A percentile compares a stretch with the other conserved stretches of the same genome.
phyloP scores from a whole-genome alignment of 2,113 vertebrate genomes.

The Rhynchomys soricoides region DNA sequence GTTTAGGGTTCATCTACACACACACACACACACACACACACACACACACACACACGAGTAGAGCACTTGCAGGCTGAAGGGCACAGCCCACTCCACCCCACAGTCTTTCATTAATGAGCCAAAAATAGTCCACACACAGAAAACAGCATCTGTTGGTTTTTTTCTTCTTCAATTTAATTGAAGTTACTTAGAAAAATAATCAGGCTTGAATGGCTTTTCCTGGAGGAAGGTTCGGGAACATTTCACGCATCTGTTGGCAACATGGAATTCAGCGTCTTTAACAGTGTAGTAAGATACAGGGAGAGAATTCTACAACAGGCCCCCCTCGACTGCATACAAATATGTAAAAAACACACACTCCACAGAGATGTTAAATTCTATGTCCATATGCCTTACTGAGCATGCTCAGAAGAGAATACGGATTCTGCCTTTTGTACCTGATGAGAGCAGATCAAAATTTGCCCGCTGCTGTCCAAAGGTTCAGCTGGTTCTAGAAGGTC shows the following conservation, averaged over 20 bases:
- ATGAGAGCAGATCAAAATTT: slow-evolving; percentile 78
- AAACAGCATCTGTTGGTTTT: slow-evolving; percentile 57
- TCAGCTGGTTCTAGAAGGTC: slow-evolving; percentile 72
- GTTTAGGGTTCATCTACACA: accelerated
- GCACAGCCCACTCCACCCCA: not conserved
- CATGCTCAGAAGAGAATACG: slow-evolving; percentile 85
- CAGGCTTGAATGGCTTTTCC: slow-evolving; percentile 89
- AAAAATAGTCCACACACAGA: slow-evolving; percentile 83
- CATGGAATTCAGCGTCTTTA: slow-evolving; percentile 84
- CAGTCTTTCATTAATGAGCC: slow-evolving; percentile 2
- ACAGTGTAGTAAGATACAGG: slow-evolving; percentile 83
- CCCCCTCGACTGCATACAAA: slow-evolving; percentile 87
- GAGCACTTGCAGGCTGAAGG: not conserved
- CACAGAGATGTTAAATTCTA: slow-evolving; percentile 83
- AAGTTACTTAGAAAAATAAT: slow-evolving; percentile 92
- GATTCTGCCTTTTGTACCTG: slow-evolving; percentile 84
- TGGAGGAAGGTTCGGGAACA: slow-evolving; percentile 86
- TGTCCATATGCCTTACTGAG: slow-evolving; percentile 81
- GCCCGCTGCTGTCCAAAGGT: slow-evolving; percentile 65
- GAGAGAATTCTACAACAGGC: slow-evolving; percentile 84
- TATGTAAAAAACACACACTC: slow-evolving; percentile 80
- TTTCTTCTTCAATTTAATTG: slow-evolving; percentile 89
- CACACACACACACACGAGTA: not conserved
- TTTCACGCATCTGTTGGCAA: slow-evolving; percentile 85
- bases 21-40: not conserved